Base-by-base conservation (phyloP, 35 echinoderm and acorn worm species). In the Ophioderma brevispina region DNA sequence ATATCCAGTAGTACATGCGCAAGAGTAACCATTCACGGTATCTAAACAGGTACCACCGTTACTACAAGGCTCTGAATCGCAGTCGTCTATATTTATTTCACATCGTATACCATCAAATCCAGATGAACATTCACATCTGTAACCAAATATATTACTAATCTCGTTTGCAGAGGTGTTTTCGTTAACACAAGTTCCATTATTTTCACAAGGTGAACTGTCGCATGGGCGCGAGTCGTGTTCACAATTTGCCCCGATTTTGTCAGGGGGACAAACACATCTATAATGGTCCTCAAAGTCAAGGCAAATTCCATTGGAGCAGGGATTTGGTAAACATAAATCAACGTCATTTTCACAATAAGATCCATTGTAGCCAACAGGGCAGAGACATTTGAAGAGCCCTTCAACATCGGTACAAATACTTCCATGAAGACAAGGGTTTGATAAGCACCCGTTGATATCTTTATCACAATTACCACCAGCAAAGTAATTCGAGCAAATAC, bases 331-430 rank as follows among this genome's bases (percentile, higher is more conserved):
- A 76, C 84, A 86, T 10, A 36, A 31, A 21, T 52, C 46, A 52
- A 52, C 46, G 38, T 76, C 63, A 19, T 70, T 76, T 19, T 86
- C 84, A 37, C 84, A 86, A 1, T 23, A 38, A 23, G 38, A 70
- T 6, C 84, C 84, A 76, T 37, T 63, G 55, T 64, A 86, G 8
- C 84, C 84, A 36, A 36, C 28, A 35, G 13, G 84, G n/a, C 84
- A 86, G 15, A n/a, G 37, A 33, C 84, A 86, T 35, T 36, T 35
- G 36, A 75, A 86, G 33, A 70, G 19, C 13, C 84, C 84, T 21
- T 37, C 4, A 56, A 13, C 4, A 30, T 76, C 75, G 11, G n/a
- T 37, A 30, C 84, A 86, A 15, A 56, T 8, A 37, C 31, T 56
- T 36, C 37, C 30, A 38, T 76, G 35, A 23, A 36, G 17, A 55